Percentiles rank a stretch among this genome's conserved stretches.
These are phyloP conservation scores for Cyanoderma ruficeps DNA, from an alignment of 2,113 vertebrate species.

Conservation along the genomic window DNA sequence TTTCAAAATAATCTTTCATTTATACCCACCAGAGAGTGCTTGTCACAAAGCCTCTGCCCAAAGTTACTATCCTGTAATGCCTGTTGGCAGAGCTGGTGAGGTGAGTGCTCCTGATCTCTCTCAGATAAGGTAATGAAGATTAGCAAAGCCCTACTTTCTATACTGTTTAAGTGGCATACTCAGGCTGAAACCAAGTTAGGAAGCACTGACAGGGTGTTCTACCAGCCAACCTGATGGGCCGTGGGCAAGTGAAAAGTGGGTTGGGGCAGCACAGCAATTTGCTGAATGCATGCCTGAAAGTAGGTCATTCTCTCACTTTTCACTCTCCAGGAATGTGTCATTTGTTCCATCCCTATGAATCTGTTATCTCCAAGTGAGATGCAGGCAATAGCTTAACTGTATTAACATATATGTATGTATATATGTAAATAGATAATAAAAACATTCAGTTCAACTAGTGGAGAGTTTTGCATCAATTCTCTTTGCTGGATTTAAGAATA, in stretches of 20 bases:
- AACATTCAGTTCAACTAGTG: not conserved
- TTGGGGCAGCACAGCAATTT: not conserved
- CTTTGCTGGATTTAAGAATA: not conserved
- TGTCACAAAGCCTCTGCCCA: not conserved
- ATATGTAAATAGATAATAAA: not conserved
- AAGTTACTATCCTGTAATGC: not conserved
- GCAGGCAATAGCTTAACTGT: not conserved
- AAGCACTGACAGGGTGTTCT: not conserved
- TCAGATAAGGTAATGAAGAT: not conserved
- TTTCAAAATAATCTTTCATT: not conserved
- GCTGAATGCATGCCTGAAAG: accelerated
- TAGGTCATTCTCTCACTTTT: not conserved
- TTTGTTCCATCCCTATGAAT: not conserved
- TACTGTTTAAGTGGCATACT: not conserved
- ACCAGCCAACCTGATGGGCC: not conserved
- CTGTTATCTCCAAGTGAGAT: not conserved
- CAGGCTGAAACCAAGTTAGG: not conserved
- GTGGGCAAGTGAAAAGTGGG: not conserved
- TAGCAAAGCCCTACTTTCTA: not conserved
- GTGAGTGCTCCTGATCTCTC: not conserved
- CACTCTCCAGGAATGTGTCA: not conserved
- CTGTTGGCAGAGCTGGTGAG: not conserved
- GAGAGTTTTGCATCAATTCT: not conserved
- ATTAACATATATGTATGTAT: not conserved
- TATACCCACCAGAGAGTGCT: not conserved